A percentile compares a stretch with the other conserved stretches of the same genome.
phyloP scores from a whole-genome alignment of 2,888 invertebrate genomes.

The Allophyes oxyacanthae region DNA sequence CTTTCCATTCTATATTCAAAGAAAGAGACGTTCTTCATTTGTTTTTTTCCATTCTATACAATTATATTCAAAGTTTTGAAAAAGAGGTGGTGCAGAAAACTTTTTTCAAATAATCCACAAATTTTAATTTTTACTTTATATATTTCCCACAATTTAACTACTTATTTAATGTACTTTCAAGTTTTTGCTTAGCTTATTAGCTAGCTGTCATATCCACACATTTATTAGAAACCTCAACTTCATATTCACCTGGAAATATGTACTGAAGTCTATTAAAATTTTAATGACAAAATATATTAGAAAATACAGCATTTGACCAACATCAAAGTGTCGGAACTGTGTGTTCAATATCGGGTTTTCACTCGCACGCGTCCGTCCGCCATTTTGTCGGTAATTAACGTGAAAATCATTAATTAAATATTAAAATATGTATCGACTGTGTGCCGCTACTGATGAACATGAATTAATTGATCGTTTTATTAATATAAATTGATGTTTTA shows the following conservation, averaged over 20 bases:
- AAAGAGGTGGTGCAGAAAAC: too few species aligned
- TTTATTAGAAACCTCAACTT: neutral
- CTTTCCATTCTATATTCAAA: too few species aligned
- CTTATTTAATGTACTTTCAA: too few species aligned
- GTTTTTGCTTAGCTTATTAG: too few species aligned
- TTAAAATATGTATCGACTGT: slow-evolving; percentile 52
- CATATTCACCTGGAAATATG: neutral
- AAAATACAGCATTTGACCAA: slow-evolving; percentile 11
- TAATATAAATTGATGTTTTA: slow-evolving; percentile 11
- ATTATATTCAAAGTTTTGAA: too few species aligned
- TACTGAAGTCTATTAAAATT: neutral
- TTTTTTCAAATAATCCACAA: too few species aligned
- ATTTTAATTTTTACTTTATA: too few species aligned
- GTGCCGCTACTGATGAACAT: slow-evolving; percentile 40
- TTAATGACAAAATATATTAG: slow-evolving; percentile 2
- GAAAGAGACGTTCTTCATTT: too few species aligned
- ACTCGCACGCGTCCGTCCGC: slow-evolving; percentile 7
- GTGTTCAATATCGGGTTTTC: slow-evolving; percentile 28
- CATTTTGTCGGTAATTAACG: slow-evolving; percentile 39
- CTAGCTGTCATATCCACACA: neutral
- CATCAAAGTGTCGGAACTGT: slow-evolving; percentile 28
- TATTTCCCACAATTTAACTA: too few species aligned
- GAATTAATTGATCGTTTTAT: slow-evolving; percentile 56
- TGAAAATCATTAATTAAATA: slow-evolving; percentile 52
- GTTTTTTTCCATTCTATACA: too few species aligned